Percentiles rank a stretch among this genome's conserved stretches.
Conservation (phyloP, 2,113 vertebrate genomes). For the Ornithorhynchus anatinus region DNA sequence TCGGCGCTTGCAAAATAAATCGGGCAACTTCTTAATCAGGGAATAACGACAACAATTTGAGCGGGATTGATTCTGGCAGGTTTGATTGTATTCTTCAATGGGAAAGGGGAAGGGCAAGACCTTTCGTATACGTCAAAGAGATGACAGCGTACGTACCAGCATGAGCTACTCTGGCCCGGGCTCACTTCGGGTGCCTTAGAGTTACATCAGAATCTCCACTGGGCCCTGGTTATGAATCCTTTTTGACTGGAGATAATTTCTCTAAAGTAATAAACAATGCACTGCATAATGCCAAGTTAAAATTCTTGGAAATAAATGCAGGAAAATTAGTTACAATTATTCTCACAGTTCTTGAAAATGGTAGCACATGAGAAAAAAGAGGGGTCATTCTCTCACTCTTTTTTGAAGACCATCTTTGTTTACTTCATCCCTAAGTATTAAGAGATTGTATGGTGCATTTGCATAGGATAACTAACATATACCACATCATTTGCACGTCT, state of each 20-base stretch:
- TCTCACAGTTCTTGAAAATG: conserved; percentile 68
- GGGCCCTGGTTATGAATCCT: conserved; percentile 30
- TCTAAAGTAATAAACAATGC: conserved; percentile 54
- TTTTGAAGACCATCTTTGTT: conserved; percentile 75
- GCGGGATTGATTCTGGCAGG: not conserved
- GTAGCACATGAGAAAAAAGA: conserved; percentile 65
- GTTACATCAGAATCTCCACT: conserved; percentile 7
- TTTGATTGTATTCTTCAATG: not conserved
- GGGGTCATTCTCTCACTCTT: conserved; percentile 61
- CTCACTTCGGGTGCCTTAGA: not conserved
- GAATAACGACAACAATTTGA: not conserved
- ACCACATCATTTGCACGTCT: conserved; percentile 98
- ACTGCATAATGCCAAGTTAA: conserved; percentile 57
- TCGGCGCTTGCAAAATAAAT: conserved; percentile 6
- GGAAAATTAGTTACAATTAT: conserved; percentile 71
- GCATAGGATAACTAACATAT: conserved; percentile 98
- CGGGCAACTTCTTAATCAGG: conserved; percentile 15
- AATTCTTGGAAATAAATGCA: conserved; percentile 67
- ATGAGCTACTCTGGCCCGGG: conserved; percentile 16
- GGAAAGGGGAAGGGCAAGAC: not conserved
- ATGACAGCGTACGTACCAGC: too few relatives aligned
- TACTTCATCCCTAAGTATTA: conserved; percentile 81
- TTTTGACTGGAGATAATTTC: conserved; percentile 52
- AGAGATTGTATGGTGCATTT: conserved; percentile 88
- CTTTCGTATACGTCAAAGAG: not conserved